These are phyloP conservation scores for Neodontobutis hainanensis DNA, from an alignment of 2,113 vertebrate species.

Conservation along the genomic window DNA sequence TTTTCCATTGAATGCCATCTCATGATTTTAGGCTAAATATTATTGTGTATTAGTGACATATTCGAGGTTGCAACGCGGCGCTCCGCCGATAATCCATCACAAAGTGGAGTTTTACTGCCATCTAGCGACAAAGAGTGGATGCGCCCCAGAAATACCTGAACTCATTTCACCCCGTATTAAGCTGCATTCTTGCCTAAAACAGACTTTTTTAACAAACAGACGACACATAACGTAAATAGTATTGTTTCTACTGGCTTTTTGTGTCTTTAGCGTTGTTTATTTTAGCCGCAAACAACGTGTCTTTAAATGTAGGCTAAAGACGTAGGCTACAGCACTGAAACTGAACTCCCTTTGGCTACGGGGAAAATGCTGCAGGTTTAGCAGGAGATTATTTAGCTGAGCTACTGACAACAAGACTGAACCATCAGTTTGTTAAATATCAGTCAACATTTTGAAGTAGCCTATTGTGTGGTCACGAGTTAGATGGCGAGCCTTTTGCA, in stretches of 20 bases:
- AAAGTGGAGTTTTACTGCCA: constrained; percentile 47
- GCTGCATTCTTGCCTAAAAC: constrained; percentile 42
- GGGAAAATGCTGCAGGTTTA: constrained; percentile 40
- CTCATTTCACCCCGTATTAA: constrained; percentile 53
- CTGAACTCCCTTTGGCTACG: constrained; percentile 30
- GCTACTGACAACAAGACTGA: background rate
- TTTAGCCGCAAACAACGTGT: background rate
- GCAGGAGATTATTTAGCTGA: constrained; percentile 11
- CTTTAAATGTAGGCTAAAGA: background rate
- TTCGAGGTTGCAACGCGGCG: constrained; percentile 29
- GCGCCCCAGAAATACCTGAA: constrained; percentile 30
- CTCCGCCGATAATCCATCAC: constrained; percentile 45
- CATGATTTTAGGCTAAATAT: constrained; percentile 50
- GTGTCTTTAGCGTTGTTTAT: background rate
- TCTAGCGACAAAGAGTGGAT: constrained; percentile 44
- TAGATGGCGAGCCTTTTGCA: too few species aligned
- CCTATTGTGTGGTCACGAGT: too few species aligned
- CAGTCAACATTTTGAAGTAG: background rate
- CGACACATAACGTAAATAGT: background rate
- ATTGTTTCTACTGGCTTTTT: background rate
- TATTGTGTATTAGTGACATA: constrained; percentile 23
- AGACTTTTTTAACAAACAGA: background rate
- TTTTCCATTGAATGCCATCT: constrained; percentile 78
- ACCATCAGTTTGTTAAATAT: background rate
- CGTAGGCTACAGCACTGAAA: constrained; percentile 16